A percentile compares a stretch with the other conserved stretches of the same genome.
These are phyloP conservation scores for Limanda limanda DNA, from an alignment of 2,113 vertebrate genomes.

Conservation along the genomic window DNA sequence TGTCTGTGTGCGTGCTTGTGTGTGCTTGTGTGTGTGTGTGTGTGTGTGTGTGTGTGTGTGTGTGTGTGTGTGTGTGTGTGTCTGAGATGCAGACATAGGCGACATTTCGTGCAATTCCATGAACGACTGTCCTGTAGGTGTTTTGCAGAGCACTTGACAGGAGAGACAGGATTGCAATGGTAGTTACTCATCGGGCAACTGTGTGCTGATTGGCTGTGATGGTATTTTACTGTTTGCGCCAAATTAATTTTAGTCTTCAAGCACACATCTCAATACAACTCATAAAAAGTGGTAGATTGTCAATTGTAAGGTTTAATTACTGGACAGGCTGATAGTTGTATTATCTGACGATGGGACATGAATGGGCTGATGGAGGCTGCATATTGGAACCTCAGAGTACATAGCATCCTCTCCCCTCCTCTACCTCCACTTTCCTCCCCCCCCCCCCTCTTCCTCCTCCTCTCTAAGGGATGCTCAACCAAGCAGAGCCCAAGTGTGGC, in stretches of 20 bases:
- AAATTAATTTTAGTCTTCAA: conserved; percentile 8
- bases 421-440: not conserved
- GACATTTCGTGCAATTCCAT: conserved; percentile 74
- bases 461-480: conserved; percentile 38
- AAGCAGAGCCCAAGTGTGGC: conserved; percentile 54
- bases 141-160: conserved; percentile 64
- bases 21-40: conserved; percentile 3
- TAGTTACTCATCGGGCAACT: conserved; percentile 45
- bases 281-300: not conserved
- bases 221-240: conserved; percentile 54
- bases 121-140: conserved; percentile 57
- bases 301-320: not conserved
- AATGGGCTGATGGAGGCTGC: conserved; percentile 14
- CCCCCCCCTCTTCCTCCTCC: conserved; percentile 13
- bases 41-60: conserved; percentile 25
- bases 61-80: conserved; percentile 32
- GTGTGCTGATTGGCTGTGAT: conserved; percentile 62
- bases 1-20: conserved; percentile 12
- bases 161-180: conserved; percentile 41
- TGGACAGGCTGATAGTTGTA: not conserved
- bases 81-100: conserved; percentile 66
- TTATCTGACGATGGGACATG: conserved; percentile 1
- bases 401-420: conserved; percentile 21
- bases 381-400: conserved; percentile 13
- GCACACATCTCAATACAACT: not conserved